These are phyloP conservation scores for Odontothrips loti DNA, from an alignment of 2,888 invertebrate species.

Conservation along the genomic window DNA sequence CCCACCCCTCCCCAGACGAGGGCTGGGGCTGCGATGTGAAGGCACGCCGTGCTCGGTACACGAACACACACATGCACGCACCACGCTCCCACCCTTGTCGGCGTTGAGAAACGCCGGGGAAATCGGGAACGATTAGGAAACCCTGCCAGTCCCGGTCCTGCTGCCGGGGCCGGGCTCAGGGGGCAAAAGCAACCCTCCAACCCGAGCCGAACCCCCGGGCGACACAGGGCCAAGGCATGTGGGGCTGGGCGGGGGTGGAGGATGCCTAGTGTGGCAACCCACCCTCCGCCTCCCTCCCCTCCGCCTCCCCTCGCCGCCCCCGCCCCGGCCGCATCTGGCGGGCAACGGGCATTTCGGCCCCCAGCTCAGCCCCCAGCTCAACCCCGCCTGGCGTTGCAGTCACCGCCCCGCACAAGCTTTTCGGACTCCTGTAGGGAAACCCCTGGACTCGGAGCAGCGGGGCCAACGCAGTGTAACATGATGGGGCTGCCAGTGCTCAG, in stretches of 20 bases:
- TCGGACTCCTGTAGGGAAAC: too few relatives aligned
- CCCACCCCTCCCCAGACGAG: slow-evolving; percentile 37
- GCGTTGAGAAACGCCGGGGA: slow-evolving; percentile 18
- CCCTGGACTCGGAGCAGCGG: too few relatives aligned
- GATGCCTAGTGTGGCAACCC: neutral
- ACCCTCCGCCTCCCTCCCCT: neutral
- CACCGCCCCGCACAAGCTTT: too few relatives aligned
- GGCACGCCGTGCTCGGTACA: slow-evolving; percentile 29
- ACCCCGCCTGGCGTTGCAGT: too few relatives aligned
- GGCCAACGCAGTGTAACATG: too few relatives aligned
- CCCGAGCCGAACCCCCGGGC: neutral
- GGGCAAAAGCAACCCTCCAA: neutral
- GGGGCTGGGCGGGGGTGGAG: neutral
- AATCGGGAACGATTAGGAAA: neutral
- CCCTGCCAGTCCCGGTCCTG: neutral
- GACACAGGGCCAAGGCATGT: neutral
- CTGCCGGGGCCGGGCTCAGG: neutral
- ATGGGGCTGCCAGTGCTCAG: too few relatives aligned
- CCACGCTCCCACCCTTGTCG: slow-evolving; percentile 21
- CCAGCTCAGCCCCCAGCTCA: too few relatives aligned
- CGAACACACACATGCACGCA: slow-evolving; percentile 39
- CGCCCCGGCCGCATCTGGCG: too few relatives aligned
- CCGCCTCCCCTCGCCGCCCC: neutral
- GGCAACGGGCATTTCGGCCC: too few relatives aligned
- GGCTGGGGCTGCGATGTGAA: slow-evolving; percentile 28